These are phyloP conservation scores for Philereme vetulata DNA, from an alignment of 2,888 invertebrate genomes.

Conservation along the genomic window DNA sequence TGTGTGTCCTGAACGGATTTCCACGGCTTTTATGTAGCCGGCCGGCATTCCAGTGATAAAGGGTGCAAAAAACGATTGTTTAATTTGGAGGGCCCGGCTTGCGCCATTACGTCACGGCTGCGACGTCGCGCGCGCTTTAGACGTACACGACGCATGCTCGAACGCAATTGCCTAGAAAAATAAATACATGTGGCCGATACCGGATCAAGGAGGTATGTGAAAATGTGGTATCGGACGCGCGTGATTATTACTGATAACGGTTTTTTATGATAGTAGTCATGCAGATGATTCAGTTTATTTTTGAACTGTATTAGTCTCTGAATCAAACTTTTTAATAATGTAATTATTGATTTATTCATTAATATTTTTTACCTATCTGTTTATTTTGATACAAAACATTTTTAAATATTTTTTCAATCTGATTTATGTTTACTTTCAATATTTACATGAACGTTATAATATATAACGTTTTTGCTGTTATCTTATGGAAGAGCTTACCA, in stretches of 20 bases:
- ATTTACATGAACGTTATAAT: too few relatives aligned
- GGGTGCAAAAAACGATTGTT: slow-evolving; percentile 82
- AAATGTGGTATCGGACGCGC: slow-evolving; percentile 49
- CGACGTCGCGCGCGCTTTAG: slow-evolving; percentile 66
- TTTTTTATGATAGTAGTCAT: slow-evolving; percentile 28
- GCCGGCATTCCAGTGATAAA: slow-evolving; percentile 76
- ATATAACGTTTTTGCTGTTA: too few relatives aligned
- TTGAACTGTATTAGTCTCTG: background rate
- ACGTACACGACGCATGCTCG: slow-evolving; percentile 72
- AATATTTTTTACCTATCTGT: too few relatives aligned
- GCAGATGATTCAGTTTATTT: slow-evolving; percentile 19
- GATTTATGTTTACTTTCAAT: too few relatives aligned
- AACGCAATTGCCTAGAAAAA: slow-evolving; percentile 75
- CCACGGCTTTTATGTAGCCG: slow-evolving; percentile 77
- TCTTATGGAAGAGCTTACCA: too few relatives aligned
- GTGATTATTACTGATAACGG: slow-evolving; percentile 27
- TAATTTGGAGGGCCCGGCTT: slow-evolving; percentile 68
- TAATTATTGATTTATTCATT: too few relatives aligned
- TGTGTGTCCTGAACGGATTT: slow-evolving; percentile 80
- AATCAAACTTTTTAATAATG: too few relatives aligned
- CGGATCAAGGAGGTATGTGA: slow-evolving; percentile 75
- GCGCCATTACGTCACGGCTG: slow-evolving; percentile 71
- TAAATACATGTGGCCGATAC: slow-evolving; percentile 76
- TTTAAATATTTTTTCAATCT: too few relatives aligned
- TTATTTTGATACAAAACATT: too few relatives aligned